Base-by-base conservation (phyloP, 2,113 vertebrate species). In the Nesoenas mayeri region DNA sequence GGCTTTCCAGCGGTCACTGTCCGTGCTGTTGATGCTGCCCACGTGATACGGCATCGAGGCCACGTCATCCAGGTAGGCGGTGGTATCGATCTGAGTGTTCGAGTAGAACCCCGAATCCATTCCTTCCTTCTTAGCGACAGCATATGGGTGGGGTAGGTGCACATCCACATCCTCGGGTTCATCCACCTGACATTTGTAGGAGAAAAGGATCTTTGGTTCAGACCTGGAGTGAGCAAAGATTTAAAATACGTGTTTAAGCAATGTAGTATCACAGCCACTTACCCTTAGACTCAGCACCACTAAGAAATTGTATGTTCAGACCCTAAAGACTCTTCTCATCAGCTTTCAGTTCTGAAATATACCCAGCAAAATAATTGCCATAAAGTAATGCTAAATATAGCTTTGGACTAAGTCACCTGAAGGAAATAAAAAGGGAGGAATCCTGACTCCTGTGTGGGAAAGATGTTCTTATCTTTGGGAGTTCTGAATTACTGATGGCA, bases 121-220 rank as follows among this genome's bases (percentile, higher is more conserved):
- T 50, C 98, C 98, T 85, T 99, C 99, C 79, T 99, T 99, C 64
- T 99, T 98, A 81, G 98, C 97, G 69, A 99, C 98, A 0, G 98
- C 97, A 0, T 99, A 98, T 10, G 99, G 99, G 61, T 99, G 99
- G 24, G 99, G 99, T 73, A 99, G 98, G 96, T 99, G 99, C 78
- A 99, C 97, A 20, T 99, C 99, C 0, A 98, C 98, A 57, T 99
- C 99, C 10, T 99, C 99, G 0, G 99, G 98, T 95, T 99, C 99
- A 6, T 99, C 99, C 93, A 99, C 98, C 97, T 99, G 99, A 48
- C 99, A 99, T 93, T 99, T 99, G 98, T 99, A 99, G 71, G 99
- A 99, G 97, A 99, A 99, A 14, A 99, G 98, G 93, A 99, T 99
- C 98, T 99, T 99, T 5, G 99, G 99, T 97, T 99, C 99, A 3